A percentile compares a stretch with the other conserved stretches of the same genome.
phyloP scores from a whole-genome alignment of 1,140 invertebrate genomes.

The Lerema accius region DNA sequence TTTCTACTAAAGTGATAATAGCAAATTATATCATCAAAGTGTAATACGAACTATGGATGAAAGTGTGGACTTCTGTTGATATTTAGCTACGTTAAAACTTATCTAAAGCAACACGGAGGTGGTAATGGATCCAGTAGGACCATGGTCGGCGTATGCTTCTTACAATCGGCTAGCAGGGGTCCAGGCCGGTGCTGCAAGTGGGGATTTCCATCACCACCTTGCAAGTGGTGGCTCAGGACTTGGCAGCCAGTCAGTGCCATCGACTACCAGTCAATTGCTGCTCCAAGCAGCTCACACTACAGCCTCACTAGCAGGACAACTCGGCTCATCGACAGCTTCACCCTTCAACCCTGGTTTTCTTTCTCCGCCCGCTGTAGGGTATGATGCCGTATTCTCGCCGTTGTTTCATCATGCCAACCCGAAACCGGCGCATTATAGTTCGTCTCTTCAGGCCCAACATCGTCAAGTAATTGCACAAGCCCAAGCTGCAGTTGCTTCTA shows the following conservation, averaged over 20 bases:
- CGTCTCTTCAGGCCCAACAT: constrained; percentile 83
- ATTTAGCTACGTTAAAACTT: constrained; percentile 72
- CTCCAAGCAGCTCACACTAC: constrained; percentile 85
- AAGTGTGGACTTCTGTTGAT: constrained; percentile 78
- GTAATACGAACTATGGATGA: constrained; percentile 78
- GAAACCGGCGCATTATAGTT: constrained; percentile 86
- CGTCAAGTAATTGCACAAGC: constrained; percentile 83
- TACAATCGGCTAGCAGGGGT: constrained; percentile 88
- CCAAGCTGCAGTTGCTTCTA: constrained; percentile 81
- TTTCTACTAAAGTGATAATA: constrained; percentile 64
- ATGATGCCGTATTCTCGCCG: constrained; percentile 88
- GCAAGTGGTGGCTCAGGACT: constrained; percentile 79
- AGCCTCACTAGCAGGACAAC: constrained; percentile 84
- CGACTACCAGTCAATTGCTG: constrained; percentile 85
- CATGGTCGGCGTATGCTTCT: constrained; percentile 89
- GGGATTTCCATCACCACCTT: constrained; percentile 87
- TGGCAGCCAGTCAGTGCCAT: constrained; percentile 80
- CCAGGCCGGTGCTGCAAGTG: constrained; percentile 83
- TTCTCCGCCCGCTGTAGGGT: constrained; percentile 86
- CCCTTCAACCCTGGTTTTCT: constrained; percentile 88
- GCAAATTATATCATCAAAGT: constrained; percentile 55
- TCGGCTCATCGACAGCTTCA: constrained; percentile 82
- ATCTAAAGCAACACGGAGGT: constrained; percentile 73
- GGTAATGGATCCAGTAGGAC: constrained; percentile 90
- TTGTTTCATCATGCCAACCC: constrained; percentile 87